phyloP scores from a whole-genome alignment of 2,888 invertebrate genomes.

The Drosophila nigritarsus region DNA sequence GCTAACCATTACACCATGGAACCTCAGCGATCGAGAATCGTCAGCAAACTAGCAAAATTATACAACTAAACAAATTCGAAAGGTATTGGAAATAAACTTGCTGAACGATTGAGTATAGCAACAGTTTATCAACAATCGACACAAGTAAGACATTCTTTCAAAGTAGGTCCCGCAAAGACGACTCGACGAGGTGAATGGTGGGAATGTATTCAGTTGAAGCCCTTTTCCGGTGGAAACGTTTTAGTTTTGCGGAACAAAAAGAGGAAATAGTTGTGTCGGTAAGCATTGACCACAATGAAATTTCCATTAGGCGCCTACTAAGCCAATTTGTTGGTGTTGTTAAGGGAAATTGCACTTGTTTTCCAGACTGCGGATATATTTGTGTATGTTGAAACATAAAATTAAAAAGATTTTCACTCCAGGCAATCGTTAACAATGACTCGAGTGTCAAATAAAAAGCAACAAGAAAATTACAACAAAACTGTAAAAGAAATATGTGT shows the following conservation, averaged over 20 bases:
- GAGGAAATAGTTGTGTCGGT: slow-evolving; percentile 69
- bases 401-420: slow-evolving; percentile 65
- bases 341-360: slow-evolving; percentile 78
- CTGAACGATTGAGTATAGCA: not conserved
- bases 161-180: not conserved
- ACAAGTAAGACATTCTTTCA: slow-evolving; percentile 6
- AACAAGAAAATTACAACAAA: slow-evolving; percentile 28
- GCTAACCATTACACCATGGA: slow-evolving; percentile 87
- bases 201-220: slow-evolving; percentile 22
- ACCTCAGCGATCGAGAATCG: slow-evolving; percentile 66
- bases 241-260: slow-evolving; percentile 68
- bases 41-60: slow-evolving; percentile 16
- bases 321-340: slow-evolving; percentile 34
- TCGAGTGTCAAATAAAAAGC: slow-evolving; percentile 58
- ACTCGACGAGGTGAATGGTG: not conserved
- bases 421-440: slow-evolving; percentile 68
- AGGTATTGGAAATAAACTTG: not conserved
- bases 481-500: slow-evolving; percentile 41
- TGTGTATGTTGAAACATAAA: slow-evolving; percentile 23
- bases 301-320: slow-evolving; percentile 39
- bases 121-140: not conserved
- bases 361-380: slow-evolving; percentile 17
- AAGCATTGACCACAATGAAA: slow-evolving; percentile 67
- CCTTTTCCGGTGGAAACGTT: slow-evolving; percentile 50
- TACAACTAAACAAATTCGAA: not conserved